These are phyloP conservation scores for Carcinoscorpius rotundicauda DNA, from an alignment of 1,140 invertebrate genomes.

Conservation along the genomic window DNA sequence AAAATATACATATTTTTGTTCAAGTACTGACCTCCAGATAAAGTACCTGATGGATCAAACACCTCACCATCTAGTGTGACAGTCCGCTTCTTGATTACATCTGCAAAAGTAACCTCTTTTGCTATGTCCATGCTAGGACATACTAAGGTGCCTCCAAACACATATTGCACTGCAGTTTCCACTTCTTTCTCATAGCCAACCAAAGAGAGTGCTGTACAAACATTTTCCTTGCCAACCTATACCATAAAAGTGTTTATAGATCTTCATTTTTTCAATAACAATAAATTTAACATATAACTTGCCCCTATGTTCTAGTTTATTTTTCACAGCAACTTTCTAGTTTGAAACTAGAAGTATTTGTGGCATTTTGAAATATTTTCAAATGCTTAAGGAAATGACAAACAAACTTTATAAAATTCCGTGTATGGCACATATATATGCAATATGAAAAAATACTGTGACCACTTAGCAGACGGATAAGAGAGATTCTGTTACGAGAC, in stretches of 20 bases:
- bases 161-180: slow-evolving; percentile 67
- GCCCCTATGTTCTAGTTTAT: too few species aligned
- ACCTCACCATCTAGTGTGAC: slow-evolving; percentile 89
- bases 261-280: background rate
- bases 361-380: too few species aligned
- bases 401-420: too few species aligned
- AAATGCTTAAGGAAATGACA: too few species aligned
- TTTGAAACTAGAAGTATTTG: too few species aligned
- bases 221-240: slow-evolving; percentile 61
- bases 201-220: slow-evolving; percentile 65
- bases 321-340: too few species aligned
- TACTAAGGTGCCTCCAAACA: slow-evolving; percentile 77
- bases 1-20: too few species aligned
- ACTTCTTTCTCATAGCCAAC: slow-evolving; percentile 59
- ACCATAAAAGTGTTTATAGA: slow-evolving; percentile 6
- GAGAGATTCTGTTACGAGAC: too few species aligned
- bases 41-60: slow-evolving; percentile 73
- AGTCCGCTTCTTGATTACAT: slow-evolving; percentile 54
- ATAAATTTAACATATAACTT: background rate
- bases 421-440: too few species aligned
- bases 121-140: slow-evolving; percentile 69
- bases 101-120: slow-evolving; percentile 60
- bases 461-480: too few species aligned
- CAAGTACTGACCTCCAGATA: slow-evolving; percentile 49
- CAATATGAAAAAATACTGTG: too few species aligned